Percentiles rank a stretch among this genome's conserved stretches.
phyloP scores from a whole-genome alignment of 2,113 vertebrate genomes.

The Corvus hawaiiensis region DNA sequence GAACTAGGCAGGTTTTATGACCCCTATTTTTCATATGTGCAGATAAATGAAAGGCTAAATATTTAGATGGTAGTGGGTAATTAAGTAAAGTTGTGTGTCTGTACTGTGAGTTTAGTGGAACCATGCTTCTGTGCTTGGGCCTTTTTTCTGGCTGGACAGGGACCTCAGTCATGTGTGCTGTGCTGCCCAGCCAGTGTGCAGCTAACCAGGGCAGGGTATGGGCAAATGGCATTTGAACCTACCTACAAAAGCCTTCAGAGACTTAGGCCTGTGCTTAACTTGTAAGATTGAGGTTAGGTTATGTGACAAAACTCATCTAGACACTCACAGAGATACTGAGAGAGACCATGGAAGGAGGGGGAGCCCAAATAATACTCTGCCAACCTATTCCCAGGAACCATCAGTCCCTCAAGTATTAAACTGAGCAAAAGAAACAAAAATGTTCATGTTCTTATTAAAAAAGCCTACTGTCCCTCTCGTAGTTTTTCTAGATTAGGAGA shows the following conservation, averaged over 20 bases:
- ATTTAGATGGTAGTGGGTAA: background rate
- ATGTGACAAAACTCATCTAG: background rate
- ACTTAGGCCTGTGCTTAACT: background rate
- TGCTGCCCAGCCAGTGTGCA: background rate
- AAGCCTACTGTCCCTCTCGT: background rate
- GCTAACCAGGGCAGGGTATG: background rate
- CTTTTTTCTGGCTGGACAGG: background rate
- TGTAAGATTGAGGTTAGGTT: background rate
- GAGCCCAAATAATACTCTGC: background rate
- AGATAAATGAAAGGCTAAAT: background rate
- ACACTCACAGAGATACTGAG: background rate
- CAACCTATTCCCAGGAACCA: background rate
- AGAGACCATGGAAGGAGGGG: background rate
- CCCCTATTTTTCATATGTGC: background rate
- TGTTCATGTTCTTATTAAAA: background rate
- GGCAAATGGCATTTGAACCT: background rate
- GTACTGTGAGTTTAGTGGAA: background rate
- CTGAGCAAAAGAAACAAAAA: background rate
- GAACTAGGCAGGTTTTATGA: background rate
- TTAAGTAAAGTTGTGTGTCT: background rate
- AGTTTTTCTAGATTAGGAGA: background rate
- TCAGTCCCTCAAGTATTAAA: background rate
- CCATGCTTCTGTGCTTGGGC: background rate
- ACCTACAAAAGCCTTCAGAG: background rate
- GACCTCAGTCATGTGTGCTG: rapidly evolving